Base-by-base conservation (phyloP, 1,140 invertebrate species). In the Atopsyche davidsoni region DNA sequence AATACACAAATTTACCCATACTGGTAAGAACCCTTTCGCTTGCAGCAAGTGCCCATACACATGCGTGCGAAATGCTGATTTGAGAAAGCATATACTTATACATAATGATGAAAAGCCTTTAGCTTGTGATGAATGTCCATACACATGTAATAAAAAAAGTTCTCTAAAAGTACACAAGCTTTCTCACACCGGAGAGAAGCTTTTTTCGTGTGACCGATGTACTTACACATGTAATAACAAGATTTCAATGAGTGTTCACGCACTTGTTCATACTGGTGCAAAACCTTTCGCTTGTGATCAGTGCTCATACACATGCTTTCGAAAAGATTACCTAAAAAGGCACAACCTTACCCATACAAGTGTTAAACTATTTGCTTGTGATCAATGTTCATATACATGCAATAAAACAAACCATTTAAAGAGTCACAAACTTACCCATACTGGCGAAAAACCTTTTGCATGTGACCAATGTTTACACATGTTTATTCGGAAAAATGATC, bases 31-130 rank as follows among this genome's bases (percentile, higher is more conserved):
- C 10, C 19, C 46, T 1, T 49, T 40, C 39, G 17, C 24, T 4
- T 49, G 46, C 22, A 24, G 41, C 6, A 22, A 49, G 24, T 49
- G 46, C 9, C 36, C 24, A 1, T 49, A 49, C 39, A 49, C 24
- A 10, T 49, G 46, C 16, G 18, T 25, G 4, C 16, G 31, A 1
- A 23, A 31, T 1, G 32, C 23, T 38, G 32, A 32, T 2, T 21
- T 49, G 9, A 34, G 31, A 16, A 41, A 40, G 13, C 46, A 49
- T 22, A 28, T 28, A 28, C 25, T 28, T 28, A 28, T n/a, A 28
- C 25, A 28, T n/a, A 28, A 7, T 28, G 25, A 28, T 7, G 25
- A 28, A 28, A 28, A 28, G n/a, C 25, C 25, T 7, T 28, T 28
- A 7, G n/a, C 6, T 28, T 28, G 25, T 28, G 25, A 28, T 28